Conservation (phyloP, 2,113 vertebrate species). For the Ptychochromis oligacanthus region DNA sequence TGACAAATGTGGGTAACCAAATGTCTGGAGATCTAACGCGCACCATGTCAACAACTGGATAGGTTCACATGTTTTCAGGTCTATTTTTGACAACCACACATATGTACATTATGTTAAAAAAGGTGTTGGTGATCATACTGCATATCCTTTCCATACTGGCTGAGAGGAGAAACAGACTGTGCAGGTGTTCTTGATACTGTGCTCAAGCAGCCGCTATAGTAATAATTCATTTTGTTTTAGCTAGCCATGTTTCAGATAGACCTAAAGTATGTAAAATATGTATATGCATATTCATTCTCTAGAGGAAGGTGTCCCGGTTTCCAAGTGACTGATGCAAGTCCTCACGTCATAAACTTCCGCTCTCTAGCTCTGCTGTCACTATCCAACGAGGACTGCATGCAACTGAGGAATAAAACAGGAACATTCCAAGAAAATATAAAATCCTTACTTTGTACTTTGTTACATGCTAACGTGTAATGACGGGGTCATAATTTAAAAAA, state of each 20-base stretch:
- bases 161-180: background rate
- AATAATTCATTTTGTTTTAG: background rate
- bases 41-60: too few relatives aligned
- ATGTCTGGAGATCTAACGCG: background rate
- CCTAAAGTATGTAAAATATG: background rate
- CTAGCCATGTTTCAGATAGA: background rate
- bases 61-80: background rate
- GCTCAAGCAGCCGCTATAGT: background rate
- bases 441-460: constrained; percentile 11
- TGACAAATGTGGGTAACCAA: background rate
- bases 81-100: background rate
- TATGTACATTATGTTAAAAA: background rate
- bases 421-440: constrained; percentile 2
- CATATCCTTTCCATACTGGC: background rate
- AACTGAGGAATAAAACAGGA: background rate
- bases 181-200: background rate
- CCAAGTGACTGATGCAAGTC: background rate
- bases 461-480: constrained; percentile 14
- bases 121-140: background rate
- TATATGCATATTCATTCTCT: background rate
- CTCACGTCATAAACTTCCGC: background rate
- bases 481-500: constrained; percentile 37
- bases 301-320: background rate
- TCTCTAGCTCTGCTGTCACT: background rate
- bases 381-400: background rate